Evolutionary conservation across 2,113 vertebrate species (phyloP), one percentile per base, ranked within the genome.

Genomic region (Pipra filicauda): DNA sequence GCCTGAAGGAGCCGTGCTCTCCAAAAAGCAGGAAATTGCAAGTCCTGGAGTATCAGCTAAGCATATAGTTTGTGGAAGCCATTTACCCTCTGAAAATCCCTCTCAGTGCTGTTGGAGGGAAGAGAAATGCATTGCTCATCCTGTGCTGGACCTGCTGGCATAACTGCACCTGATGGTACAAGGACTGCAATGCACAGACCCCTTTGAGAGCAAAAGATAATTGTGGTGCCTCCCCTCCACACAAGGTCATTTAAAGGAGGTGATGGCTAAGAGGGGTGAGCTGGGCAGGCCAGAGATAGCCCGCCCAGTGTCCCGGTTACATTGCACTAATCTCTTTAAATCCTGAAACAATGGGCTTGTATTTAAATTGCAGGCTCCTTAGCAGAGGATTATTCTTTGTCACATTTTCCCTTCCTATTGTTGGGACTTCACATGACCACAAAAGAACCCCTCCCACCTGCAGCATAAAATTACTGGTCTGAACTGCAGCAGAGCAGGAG

Each of bases 301-400:
- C 75, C 54, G 67, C 48, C 39, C 66, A 12, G 35, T 26, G 57
- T 64, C 75, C 75, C 10, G 33, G 48, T 87, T 94, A 22, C 41
- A 5, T 22, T 75, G 48, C 28, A 49, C 57, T 76, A 87, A 91
- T 87, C 86, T 52, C 19, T 64, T 65, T 41, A 57, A 95, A 94
- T 89, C 80, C 80, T 49, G 66, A 72, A 95, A 94, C 94, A 95
- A 75, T 81, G 80, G 66, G 35, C 39, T 85, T 89, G 80, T 57
- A 89, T 95, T 94, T 79, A 76, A 85, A 41, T 39, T 27, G 11
- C 65, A 96, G 95, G 76, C 91, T 84, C 27, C 93, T 96, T 95
- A 91, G 61, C 55, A 55, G 65, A 52, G 88, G 91, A 94, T 92
- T 95, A 93, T 55, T 88, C 64, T 77, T 71, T 44, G 48, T 69